phyloP scores from a whole-genome alignment of 2,888 invertebrate genomes.

The Parnassius orleans region DNA sequence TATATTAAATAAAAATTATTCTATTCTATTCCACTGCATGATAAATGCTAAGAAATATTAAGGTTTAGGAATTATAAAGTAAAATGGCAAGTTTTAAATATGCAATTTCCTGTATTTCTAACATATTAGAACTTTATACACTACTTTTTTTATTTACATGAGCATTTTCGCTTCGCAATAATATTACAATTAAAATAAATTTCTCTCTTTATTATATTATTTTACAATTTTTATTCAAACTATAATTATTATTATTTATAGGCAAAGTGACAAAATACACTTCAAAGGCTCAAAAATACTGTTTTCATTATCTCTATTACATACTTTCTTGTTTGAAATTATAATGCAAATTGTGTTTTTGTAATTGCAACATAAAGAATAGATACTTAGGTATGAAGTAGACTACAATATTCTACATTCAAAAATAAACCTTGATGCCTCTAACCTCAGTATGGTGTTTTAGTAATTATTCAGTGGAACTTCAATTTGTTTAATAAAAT shows the following conservation, averaged over 20 bases:
- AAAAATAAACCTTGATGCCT: neutral
- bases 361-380: slow-evolving; percentile 1
- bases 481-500: slow-evolving; percentile 3
- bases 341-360: slow-evolving; percentile 20
- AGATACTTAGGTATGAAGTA: neutral
- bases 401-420: neutral
- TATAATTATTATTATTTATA: slow-evolving; percentile 53
- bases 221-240: slow-evolving; percentile 61
- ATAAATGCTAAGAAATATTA: too few relatives aligned
- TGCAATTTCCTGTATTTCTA: slow-evolving; percentile 66
- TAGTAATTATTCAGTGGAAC: neutral
- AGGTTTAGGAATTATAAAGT: slow-evolving; percentile 8
- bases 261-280: slow-evolving; percentile 72
- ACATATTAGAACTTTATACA: slow-evolving; percentile 76
- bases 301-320: slow-evolving; percentile 28
- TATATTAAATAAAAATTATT: too few relatives aligned
- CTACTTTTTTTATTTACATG: slow-evolving; percentile 77
- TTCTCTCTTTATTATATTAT: slow-evolving; percentile 75
- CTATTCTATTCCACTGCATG: too few relatives aligned
- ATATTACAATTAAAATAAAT: slow-evolving; percentile 76
- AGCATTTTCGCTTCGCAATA: slow-evolving; percentile 78
- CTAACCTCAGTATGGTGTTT: neutral
- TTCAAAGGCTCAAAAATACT: slow-evolving; percentile 45
- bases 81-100: slow-evolving; percentile 33
- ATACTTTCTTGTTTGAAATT: slow-evolving; percentile 19